These are phyloP conservation scores for Drosophila nigricruria DNA, from an alignment of 2,888 invertebrate species.

Conservation along the genomic window DNA sequence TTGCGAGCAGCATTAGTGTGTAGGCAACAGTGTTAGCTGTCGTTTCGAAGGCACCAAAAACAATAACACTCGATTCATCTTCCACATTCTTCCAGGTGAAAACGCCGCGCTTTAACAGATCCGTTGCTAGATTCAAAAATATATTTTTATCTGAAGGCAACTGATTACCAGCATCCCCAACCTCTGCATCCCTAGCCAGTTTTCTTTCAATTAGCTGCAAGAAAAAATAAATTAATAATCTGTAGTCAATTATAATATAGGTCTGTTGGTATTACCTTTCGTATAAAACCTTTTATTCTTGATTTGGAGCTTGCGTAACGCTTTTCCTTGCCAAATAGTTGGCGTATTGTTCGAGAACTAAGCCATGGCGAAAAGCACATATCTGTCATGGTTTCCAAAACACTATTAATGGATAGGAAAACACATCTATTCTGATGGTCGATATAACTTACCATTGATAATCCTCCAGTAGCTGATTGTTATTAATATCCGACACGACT, in stretches of 20 bases:
- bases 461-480: conserved; percentile 65
- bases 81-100: conserved; percentile 80
- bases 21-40: conserved; percentile 80
- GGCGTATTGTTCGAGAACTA: conserved; percentile 53
- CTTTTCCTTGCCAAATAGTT: conserved; percentile 65
- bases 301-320: conserved; percentile 68
- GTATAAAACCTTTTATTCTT: conserved; percentile 72
- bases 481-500: conserved; percentile 40
- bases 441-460: conserved; percentile 77
- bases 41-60: conserved; percentile 84
- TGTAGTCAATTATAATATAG: background rate
- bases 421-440: conserved; percentile 2
- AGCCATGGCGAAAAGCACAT: conserved; percentile 83
- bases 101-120: conserved; percentile 68
- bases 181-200: conserved; percentile 47
- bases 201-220: conserved; percentile 70
- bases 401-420: conserved; percentile 63
- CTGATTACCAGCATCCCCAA: background rate
- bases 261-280: conserved; percentile 56
- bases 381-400: conserved; percentile 79
- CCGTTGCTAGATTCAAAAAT: conserved; percentile 77
- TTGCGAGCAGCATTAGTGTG: conserved; percentile 76
- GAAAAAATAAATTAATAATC: fast-evolving
- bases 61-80: conserved; percentile 81
- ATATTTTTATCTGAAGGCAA: conserved; percentile 54